Percentiles rank a stretch among this genome's conserved stretches.
Evolutionary conservation across 1,140 invertebrate species (phyloP).

Genomic region (Plodia interpunctella): DNA sequence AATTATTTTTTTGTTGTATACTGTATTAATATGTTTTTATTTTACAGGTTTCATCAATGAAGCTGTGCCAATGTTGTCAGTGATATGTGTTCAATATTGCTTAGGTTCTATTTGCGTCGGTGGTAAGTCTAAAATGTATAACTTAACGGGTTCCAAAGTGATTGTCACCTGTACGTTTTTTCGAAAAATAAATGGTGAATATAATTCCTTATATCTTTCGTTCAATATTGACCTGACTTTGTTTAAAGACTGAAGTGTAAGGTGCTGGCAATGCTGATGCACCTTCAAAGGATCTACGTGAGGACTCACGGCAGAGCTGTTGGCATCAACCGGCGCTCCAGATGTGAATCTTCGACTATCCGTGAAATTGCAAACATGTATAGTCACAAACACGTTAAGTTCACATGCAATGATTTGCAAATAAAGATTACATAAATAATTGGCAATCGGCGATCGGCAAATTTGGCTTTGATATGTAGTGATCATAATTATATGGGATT

Average conservation of each 20-base stretch:
- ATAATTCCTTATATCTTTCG: conserved; percentile 48
- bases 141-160: conserved; percentile 55
- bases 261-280: conserved; percentile 33
- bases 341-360: conserved; percentile 33
- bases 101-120: conserved; percentile 38
- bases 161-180: conserved; percentile 56
- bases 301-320: conserved; percentile 38
- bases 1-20: conserved; percentile 24
- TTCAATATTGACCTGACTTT: conserved; percentile 56
- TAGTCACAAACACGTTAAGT: no score
- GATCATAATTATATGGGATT: no score
- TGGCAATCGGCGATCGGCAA: no score
- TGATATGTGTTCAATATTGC: conserved; percentile 34
- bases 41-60: conserved; percentile 51
- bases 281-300: conserved; percentile 33
- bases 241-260: conserved; percentile 49
- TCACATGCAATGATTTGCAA: no score
- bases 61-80: conserved; percentile 26
- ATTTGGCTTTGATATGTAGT: no score
- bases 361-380: conserved; percentile 8
- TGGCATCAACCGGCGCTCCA: conserved; percentile 36
- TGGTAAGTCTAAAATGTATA: conserved; percentile 75
- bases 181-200: conserved; percentile 68
- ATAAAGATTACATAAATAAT: no score
- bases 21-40: conserved; percentile 53